These are phyloP conservation scores for Alexandromys fortis DNA, from an alignment of 2,113 vertebrate genomes.

Conservation along the genomic window DNA sequence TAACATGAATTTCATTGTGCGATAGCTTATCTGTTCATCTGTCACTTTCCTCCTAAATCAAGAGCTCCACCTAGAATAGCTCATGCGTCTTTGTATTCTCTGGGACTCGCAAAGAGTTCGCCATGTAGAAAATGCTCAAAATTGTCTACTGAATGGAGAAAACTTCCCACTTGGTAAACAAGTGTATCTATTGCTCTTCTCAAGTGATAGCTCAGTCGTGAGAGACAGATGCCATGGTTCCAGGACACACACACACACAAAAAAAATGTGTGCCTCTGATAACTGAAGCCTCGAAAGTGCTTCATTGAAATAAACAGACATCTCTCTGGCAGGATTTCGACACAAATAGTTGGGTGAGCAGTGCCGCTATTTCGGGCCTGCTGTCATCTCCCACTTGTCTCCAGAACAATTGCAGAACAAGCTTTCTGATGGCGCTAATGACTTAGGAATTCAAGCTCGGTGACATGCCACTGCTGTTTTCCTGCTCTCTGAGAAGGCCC, in stretches of 20 bases:
- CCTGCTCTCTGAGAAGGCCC: neutral
- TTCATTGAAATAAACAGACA: slow-evolving; percentile 46
- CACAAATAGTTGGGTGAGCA: slow-evolving; percentile 50
- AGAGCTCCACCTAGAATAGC: neutral
- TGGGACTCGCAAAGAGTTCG: neutral
- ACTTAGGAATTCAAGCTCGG: slow-evolving; percentile 38
- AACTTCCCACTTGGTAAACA: neutral
- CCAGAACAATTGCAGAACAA: slow-evolving; percentile 13
- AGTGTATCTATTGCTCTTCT: neutral
- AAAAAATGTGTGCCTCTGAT: neutral
- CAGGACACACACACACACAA: neutral
- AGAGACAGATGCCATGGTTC: neutral
- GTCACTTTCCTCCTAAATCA: neutral
- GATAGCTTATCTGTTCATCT: neutral
- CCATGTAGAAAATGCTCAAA: neutral
- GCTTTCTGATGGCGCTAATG: neutral
- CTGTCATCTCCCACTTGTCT: slow-evolving; percentile 62
- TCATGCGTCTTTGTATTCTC: neutral
- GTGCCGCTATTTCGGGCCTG: slow-evolving; percentile 31
- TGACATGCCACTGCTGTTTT: neutral
- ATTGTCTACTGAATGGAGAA: neutral
- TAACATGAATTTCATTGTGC: neutral
- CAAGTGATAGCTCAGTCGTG: neutral
- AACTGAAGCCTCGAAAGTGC: neutral
- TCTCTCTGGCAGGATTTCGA: slow-evolving; percentile 37